Evolutionary conservation across 2,113 vertebrate genomes (phyloP).

Genomic region (Ophthalmolycus amberensis): DNA sequence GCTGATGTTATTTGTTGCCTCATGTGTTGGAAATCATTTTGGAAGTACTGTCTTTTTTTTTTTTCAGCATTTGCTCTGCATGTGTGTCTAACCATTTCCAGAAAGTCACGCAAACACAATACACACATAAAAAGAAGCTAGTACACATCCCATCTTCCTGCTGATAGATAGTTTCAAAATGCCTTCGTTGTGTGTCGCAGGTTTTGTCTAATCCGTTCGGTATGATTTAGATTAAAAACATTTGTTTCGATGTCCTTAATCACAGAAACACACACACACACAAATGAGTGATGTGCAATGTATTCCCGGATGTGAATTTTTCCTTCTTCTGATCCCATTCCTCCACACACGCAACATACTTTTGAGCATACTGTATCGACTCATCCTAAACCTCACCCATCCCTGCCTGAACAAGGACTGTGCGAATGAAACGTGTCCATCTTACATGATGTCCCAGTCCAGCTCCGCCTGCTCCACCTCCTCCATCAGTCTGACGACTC

Average conservation of each 20-base stretch:
- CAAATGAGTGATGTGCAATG: not conserved
- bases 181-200: not conserved
- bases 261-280: not conserved
- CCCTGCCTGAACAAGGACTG: not conserved
- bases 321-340: not conserved
- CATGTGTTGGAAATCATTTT: not conserved
- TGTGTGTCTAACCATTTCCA: constrained; percentile 8
- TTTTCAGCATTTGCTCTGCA: constrained; percentile 38
- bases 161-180: not conserved
- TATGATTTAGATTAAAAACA: constrained; percentile 18
- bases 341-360: not conserved
- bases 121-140: not conserved
- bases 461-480: constrained; percentile 85
- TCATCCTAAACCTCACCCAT: not conserved
- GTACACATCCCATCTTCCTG: not conserved
- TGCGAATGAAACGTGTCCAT: not conserved
- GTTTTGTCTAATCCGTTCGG: not conserved
- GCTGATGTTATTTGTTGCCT: not conserved
- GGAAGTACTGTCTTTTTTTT: not conserved
- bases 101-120: not conserved
- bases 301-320: not conserved
- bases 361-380: not conserved
- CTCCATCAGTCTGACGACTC: constrained; percentile 86
- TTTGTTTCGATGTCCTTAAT: not conserved
- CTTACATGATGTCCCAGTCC: constrained; percentile 96